These are phyloP conservation scores for Isurus oxyrinchus DNA, from an alignment of 2,113 vertebrate genomes.

Conservation along the genomic window DNA sequence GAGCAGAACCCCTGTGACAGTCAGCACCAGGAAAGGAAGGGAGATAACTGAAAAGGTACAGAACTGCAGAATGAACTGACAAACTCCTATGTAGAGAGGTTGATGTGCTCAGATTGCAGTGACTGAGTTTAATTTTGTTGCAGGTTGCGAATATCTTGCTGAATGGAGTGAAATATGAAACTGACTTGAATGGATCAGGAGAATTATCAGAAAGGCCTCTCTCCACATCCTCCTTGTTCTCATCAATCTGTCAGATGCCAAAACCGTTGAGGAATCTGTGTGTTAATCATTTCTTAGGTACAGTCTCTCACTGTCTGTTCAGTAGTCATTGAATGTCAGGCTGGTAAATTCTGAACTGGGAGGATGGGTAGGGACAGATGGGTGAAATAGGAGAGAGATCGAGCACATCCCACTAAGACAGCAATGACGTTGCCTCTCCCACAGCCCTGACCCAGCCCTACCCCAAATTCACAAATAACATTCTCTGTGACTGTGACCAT, in stretches of 20 bases:
- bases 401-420: neutral
- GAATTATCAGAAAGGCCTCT: constrained; percentile 71
- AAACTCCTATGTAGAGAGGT: neutral
- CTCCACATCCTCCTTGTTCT: constrained; percentile 77
- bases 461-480: neutral
- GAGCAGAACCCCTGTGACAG: neutral
- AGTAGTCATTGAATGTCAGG: neutral
- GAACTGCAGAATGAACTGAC: neutral
- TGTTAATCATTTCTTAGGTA: constrained; percentile 97
- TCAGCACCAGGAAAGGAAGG: neutral
- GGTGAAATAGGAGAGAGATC: neutral
- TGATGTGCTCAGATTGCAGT: neutral
- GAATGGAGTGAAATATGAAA: constrained; percentile 89
- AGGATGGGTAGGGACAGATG: neutral
- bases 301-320: constrained; percentile 41
- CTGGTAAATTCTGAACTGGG: neutral
- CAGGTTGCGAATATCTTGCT: constrained; percentile 95
- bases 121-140: constrained; percentile 31
- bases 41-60: neutral
- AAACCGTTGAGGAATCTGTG: constrained; percentile 84
- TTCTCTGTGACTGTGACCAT: neutral
- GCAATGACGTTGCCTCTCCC: neutral
- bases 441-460: neutral
- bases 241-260: constrained; percentile 91
- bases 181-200: constrained; percentile 67